These are phyloP conservation scores for Lanius ludovicianus DNA, from an alignment of 2,113 vertebrate genomes.

Conservation along the genomic window DNA sequence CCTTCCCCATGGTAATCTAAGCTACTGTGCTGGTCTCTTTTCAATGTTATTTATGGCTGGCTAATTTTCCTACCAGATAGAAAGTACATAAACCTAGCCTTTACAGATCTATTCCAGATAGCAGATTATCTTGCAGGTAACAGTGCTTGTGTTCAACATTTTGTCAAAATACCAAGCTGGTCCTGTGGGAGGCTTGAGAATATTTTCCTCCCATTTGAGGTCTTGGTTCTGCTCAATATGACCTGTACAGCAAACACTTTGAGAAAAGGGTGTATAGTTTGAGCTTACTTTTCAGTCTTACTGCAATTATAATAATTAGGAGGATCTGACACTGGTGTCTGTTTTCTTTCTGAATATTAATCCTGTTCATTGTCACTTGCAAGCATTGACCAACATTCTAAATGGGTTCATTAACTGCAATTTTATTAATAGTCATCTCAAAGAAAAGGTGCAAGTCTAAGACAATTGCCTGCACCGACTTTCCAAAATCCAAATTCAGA, in stretches of 20 bases:
- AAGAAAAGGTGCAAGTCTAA: not conserved
- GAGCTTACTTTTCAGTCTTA: slow-evolving; percentile 4
- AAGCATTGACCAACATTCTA: not conserved
- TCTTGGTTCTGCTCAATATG: not conserved
- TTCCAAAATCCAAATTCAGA: not conserved
- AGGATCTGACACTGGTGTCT: not conserved
- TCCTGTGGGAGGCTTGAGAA: slow-evolving; percentile 7
- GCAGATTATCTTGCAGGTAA: slow-evolving; percentile 28
- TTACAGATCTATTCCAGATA: slow-evolving; percentile 47
- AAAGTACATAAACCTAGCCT: slow-evolving; percentile 18
- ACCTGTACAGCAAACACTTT: not conserved
- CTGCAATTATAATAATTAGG: slow-evolving; percentile 39
- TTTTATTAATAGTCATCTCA: not conserved
- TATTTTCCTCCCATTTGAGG: slow-evolving; percentile 28
- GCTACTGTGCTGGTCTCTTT: slow-evolving; percentile 23
- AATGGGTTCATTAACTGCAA: not conserved
- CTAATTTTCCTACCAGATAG: slow-evolving; percentile 3
- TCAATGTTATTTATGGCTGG: slow-evolving; percentile 45
- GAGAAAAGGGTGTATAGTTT: not conserved
- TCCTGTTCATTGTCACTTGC: not conserved
- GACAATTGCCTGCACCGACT: not conserved
- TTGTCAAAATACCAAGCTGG: slow-evolving; percentile 28
- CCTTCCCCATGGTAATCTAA: slow-evolving; percentile 5
- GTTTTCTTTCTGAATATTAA: slow-evolving; percentile 24
- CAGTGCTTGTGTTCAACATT: slow-evolving; percentile 28